phyloP scores from a whole-genome alignment of 2,113 vertebrate genomes.

The Vireo altiloquus region DNA sequence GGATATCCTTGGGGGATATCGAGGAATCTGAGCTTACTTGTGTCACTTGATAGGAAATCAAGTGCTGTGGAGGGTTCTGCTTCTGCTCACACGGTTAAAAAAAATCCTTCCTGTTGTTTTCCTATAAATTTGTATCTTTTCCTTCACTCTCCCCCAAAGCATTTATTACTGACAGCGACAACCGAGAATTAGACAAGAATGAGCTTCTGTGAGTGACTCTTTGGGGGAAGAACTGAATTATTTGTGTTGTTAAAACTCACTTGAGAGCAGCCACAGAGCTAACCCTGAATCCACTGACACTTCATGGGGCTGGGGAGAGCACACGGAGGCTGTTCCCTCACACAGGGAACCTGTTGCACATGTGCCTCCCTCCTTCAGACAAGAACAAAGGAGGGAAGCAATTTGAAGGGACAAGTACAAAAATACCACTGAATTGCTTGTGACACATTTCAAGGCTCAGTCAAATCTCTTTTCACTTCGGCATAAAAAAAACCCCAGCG shows the following conservation, averaged over 20 bases:
- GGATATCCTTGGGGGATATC: fast-evolving
- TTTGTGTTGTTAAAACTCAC: neutral
- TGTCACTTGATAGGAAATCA: neutral
- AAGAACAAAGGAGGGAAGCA: neutral
- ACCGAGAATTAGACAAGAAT: neutral
- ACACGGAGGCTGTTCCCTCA: fast-evolving
- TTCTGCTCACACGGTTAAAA: neutral
- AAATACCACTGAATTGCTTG: neutral
- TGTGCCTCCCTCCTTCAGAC: neutral
- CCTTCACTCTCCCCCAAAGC: neutral
- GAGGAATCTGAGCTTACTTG: neutral
- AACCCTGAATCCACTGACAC: neutral
- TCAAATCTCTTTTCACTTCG: slow-evolving; percentile 15
- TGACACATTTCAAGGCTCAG: slow-evolving; percentile 1
- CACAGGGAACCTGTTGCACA: neutral
- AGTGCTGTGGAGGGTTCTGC: neutral
- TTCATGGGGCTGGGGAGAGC: neutral
- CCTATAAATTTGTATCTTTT: neutral
- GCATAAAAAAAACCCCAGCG: neutral
- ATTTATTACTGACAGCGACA: neutral
- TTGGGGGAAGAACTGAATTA: neutral
- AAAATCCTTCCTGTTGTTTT: neutral
- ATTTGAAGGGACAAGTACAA: slow-evolving; percentile 9
- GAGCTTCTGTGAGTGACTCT: neutral
- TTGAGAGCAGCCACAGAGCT: neutral